Evolutionary conservation across 2,113 vertebrate genomes (phyloP).

Genomic region (Rhynchomys soricoides): DNA sequence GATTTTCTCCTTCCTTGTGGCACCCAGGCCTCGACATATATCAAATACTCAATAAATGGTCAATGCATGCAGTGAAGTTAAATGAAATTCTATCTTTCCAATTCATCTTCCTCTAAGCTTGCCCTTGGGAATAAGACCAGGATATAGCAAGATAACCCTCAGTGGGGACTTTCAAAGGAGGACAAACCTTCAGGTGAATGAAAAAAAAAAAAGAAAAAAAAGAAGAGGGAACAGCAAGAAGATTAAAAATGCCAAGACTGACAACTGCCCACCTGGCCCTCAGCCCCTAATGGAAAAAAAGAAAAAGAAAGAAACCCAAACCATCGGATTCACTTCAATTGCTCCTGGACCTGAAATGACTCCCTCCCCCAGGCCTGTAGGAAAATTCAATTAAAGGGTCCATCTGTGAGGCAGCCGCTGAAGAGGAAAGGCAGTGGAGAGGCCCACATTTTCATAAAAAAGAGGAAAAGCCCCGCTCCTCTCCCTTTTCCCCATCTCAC

Average conservation of each 20-base stretch:
- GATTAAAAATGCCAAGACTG: neutral
- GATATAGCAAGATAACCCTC: neutral
- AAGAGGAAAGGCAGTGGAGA: slow-evolving; percentile 85
- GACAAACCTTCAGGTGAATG: neutral
- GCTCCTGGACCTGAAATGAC: slow-evolving; percentile 87
- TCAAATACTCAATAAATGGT: neutral
- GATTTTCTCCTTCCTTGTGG: neutral
- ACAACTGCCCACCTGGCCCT: slow-evolving; percentile 75
- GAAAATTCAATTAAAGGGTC: slow-evolving; percentile 91
- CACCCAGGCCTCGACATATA: neutral
- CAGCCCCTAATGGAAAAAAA: slow-evolving; percentile 59
- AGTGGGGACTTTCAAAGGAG: neutral
- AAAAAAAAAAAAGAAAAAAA: neutral
- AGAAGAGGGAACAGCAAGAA: neutral
- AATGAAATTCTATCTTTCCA: neutral
- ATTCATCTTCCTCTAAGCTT: neutral
- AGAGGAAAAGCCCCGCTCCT: slow-evolving; percentile 65
- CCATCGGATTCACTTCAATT: slow-evolving; percentile 87
- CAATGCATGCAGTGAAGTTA: neutral
- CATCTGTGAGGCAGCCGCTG: slow-evolving; percentile 89
- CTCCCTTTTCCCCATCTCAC: slow-evolving; percentile 55
- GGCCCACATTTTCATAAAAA: slow-evolving; percentile 87
- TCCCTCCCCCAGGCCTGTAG: slow-evolving; percentile 86
- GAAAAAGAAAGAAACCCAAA: slow-evolving; percentile 85
- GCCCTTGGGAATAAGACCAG: neutral